Base-by-base conservation (phyloP, 2,113 vertebrate genomes). In the Stegastes partitus region DNA sequence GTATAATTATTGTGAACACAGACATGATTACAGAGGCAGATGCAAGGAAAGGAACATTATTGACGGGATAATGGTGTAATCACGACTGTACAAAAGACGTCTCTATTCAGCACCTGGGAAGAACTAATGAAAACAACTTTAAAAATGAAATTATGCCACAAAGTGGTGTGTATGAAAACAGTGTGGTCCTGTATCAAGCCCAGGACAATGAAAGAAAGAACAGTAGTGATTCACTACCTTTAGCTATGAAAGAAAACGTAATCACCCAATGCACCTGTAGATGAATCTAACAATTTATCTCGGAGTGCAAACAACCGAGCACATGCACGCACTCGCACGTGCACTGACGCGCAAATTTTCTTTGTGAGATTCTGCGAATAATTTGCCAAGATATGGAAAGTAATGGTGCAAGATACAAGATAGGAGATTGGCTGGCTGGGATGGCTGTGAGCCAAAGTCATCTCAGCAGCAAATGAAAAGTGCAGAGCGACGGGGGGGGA, bases 401-500 rank as follows among this genome's bases (percentile, higher is more conserved):
- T 77, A 89, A 86, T 85, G 82, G 82, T 72, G 87, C 74, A 81
- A n/a, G 87, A 89, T 82, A 68, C 19, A 66, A 83, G 82, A 88
- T 66, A 54, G 68, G 68, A 85, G 81, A 87, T 78, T 88, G 85
- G 82, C 78, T 79, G 83, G 77, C 74, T 75, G 57, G 21, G 56
- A 77, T 80, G 86, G 82, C 89, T 79, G 76, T 61, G 88, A 84
- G 90, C 88, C 90, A 91, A 87, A 92, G 86, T 86, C 89, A 81
- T 88, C 85, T 88, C 83, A 59, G 81, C 82, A 63, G 88, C 86
- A 89, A 92, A 91, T 88, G 90, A 90, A 87, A 89, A 83, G 83
- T 74, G n/a, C 65, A 44, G 83, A 80, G 71, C 47, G 28, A 66
- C 31, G 12, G 47, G 55, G 71, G 71, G 73, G 74, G 64, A 23